Evolutionary conservation across 2,113 vertebrate genomes (phyloP).

Genomic region (Rhinopithecus roxellana): DNA sequence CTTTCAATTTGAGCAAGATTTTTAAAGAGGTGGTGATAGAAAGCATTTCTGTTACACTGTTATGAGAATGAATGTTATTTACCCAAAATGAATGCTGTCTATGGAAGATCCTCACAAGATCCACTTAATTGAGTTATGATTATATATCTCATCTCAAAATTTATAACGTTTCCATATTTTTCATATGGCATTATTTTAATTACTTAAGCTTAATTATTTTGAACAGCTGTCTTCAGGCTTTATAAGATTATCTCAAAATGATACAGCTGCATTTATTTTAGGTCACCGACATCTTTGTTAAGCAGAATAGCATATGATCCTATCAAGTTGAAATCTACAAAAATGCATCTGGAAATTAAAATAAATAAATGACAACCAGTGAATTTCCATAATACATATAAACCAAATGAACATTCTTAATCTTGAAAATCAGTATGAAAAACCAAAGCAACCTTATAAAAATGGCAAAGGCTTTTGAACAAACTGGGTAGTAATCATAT

Average conservation of each 20-base stretch:
- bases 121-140: not conserved
- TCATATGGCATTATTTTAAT: not conserved
- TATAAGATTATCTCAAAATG: not conserved
- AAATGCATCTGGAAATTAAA: slow-evolving; percentile 2
- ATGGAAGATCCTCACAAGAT: not conserved
- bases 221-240: not conserved
- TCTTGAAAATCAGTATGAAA: not conserved
- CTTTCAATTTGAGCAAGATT: not conserved
- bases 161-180: not conserved
- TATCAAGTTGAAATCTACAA: not conserved
- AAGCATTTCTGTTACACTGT: not conserved
- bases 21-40: not conserved
- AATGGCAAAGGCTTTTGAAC: not conserved
- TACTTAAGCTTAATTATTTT: not conserved
- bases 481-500: not conserved
- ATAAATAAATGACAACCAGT: not conserved
- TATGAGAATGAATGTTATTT: not conserved
- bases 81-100: not conserved
- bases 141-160: not conserved
- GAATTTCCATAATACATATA: not conserved
- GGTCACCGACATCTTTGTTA: not conserved
- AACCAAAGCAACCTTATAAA: not conserved
- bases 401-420: not conserved
- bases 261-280: not conserved
- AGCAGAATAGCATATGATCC: not conserved